Conservation (phyloP, 1,140 invertebrate genomes). For the Delia radicum region DNA sequence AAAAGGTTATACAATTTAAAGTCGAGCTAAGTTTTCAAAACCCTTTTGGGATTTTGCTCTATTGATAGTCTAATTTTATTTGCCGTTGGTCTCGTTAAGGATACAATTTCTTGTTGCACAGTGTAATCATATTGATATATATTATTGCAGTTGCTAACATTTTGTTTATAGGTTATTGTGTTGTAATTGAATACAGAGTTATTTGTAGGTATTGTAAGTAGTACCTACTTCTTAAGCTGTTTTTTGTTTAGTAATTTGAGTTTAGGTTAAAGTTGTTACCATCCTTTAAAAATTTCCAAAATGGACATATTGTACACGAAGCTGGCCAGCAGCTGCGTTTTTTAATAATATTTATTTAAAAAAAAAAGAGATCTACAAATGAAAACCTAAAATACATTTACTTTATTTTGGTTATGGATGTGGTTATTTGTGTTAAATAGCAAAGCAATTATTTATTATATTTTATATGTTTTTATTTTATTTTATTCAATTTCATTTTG, state of each 20-base stretch:
- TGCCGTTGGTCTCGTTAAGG: background rate
- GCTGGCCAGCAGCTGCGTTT: background rate
- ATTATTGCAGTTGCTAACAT: background rate
- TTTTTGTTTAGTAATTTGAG: too few relatives aligned
- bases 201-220: background rate
- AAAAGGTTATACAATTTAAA: too few relatives aligned
- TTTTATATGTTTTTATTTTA: background rate
- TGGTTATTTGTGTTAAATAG: background rate
- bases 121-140: too few relatives aligned
- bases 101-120: too few relatives aligned
- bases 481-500: background rate
- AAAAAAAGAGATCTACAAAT: constrained; percentile 1
- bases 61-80: background rate
- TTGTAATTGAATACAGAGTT: background rate
- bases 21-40: too few relatives aligned
- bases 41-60: too few relatives aligned
- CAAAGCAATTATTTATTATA: background rate
- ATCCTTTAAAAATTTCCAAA: background rate
- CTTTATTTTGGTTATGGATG: background rate
- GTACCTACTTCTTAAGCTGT: background rate
- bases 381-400: background rate
- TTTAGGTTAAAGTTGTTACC: background rate
- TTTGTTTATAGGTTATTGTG: background rate
- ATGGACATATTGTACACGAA: background rate
- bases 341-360: background rate